phyloP scores from a whole-genome alignment of 2,888 invertebrate genomes.

The Brenthis daphne region DNA sequence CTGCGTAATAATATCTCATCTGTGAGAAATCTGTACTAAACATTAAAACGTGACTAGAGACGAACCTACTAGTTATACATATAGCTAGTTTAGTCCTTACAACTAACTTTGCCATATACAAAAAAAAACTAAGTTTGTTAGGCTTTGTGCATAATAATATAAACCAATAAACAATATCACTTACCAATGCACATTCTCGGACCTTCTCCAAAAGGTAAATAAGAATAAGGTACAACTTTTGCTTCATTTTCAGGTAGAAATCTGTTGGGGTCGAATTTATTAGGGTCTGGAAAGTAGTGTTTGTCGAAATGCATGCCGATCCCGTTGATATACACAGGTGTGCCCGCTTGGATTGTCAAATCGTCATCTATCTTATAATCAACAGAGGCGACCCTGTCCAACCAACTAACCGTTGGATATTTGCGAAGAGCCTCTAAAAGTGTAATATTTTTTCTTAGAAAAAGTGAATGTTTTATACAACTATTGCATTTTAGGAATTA shows the following conservation, averaged over 20 bases:
- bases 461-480: too few relatives aligned
- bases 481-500: too few relatives aligned
- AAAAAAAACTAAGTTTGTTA: too few relatives aligned
- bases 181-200: conserved; percentile 82
- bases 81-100: too few relatives aligned
- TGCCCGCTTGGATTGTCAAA: conserved; percentile 52
- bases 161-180: not conserved
- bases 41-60: too few relatives aligned
- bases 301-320: conserved; percentile 64
- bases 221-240: conserved; percentile 50
- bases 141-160: too few relatives aligned
- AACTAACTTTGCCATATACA: too few relatives aligned
- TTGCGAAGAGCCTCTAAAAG: conserved; percentile 55
- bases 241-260: conserved; percentile 79
- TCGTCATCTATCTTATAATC: conserved; percentile 54
- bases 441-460: not conserved
- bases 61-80: too few relatives aligned
- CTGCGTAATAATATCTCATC: too few relatives aligned
- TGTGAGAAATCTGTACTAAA: too few relatives aligned
- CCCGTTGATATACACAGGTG: conserved; percentile 49
- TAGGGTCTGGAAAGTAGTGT: conserved; percentile 74
- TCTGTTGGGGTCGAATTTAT: conserved; percentile 77
- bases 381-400: conserved; percentile 49
- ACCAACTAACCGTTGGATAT: conserved; percentile 58
- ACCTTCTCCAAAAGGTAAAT: conserved; percentile 79